Evolutionary conservation across 2,113 vertebrate species (phyloP).

Genomic region (Rhinoderma darwinii): DNA sequence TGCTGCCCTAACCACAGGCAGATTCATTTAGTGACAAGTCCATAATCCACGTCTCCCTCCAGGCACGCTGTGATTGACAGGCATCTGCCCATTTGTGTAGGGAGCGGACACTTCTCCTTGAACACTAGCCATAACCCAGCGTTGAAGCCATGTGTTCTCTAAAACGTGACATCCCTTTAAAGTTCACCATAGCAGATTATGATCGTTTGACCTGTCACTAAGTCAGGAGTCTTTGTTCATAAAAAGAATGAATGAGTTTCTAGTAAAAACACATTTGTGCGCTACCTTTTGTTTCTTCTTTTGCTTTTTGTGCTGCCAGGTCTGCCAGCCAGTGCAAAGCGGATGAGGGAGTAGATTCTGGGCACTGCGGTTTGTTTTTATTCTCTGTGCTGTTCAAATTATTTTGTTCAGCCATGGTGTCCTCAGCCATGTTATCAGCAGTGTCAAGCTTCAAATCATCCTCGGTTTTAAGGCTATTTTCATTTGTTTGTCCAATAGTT

Average conservation of each 20-base stretch:
- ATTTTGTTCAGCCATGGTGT: constrained; percentile 69
- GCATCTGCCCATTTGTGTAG: too few species aligned
- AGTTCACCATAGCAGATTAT: too few species aligned
- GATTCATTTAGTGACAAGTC: too few species aligned
- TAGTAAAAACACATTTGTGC: background rate
- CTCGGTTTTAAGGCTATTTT: constrained; percentile 20
- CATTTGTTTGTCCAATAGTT: constrained; percentile 1
- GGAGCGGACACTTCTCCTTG: too few species aligned
- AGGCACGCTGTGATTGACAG: too few species aligned
- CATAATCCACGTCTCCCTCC: too few species aligned
- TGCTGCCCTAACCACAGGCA: too few species aligned
- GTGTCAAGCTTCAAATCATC: constrained; percentile 60
- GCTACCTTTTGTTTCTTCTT: constrained; percentile 96
- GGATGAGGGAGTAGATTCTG: constrained; percentile 86
- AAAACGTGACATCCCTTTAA: too few species aligned
- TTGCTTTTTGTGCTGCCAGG: constrained; percentile 95
- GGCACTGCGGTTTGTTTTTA: constrained; percentile 79
- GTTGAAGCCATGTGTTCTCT: too few species aligned
- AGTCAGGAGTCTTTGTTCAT: too few species aligned
- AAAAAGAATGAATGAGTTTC: background rate
- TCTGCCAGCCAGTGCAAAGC: constrained; percentile 97
- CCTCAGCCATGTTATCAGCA: constrained; percentile 70
- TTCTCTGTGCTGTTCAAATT: constrained; percentile 70
- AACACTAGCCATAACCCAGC: too few species aligned
- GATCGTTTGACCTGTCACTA: too few species aligned